These are phyloP conservation scores for Apomyelois bistriatella DNA, from an alignment of 2,888 invertebrate genomes.

Conservation along the genomic window DNA sequence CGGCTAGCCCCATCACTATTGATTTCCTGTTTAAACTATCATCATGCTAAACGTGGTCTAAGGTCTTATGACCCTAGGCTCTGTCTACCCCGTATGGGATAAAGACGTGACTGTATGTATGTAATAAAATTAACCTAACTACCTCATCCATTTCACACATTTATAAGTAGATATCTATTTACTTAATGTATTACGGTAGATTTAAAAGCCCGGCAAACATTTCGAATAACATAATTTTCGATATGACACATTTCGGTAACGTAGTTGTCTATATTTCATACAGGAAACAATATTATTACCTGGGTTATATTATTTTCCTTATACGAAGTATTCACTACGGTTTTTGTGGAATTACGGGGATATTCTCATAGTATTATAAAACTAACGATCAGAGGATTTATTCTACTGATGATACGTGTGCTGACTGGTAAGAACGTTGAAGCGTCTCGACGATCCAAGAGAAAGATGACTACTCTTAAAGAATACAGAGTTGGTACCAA, in stretches of 20 bases:
- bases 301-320: neutral
- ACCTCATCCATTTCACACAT: too few species aligned
- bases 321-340: neutral
- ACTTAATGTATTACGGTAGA: too few species aligned
- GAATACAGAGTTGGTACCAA: too few species aligned
- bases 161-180: too few species aligned
- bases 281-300: neutral
- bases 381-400: neutral
- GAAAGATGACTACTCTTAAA: neutral
- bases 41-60: too few species aligned
- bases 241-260: neutral
- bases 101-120: too few species aligned
- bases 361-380: neutral
- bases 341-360: neutral
- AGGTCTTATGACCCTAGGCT: too few species aligned
- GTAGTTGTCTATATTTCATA: neutral
- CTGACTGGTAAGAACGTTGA: neutral
- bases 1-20: too few species aligned
- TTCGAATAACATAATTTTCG: neutral
- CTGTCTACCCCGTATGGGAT: too few species aligned
- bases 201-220: too few species aligned
- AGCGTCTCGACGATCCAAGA: neutral
- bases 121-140: too few species aligned
- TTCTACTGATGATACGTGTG: conserved; percentile 1
- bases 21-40: too few species aligned